Evolutionary conservation across 2,113 vertebrate genomes (phyloP).

Genomic region (Sclerurus mexicanus): DNA sequence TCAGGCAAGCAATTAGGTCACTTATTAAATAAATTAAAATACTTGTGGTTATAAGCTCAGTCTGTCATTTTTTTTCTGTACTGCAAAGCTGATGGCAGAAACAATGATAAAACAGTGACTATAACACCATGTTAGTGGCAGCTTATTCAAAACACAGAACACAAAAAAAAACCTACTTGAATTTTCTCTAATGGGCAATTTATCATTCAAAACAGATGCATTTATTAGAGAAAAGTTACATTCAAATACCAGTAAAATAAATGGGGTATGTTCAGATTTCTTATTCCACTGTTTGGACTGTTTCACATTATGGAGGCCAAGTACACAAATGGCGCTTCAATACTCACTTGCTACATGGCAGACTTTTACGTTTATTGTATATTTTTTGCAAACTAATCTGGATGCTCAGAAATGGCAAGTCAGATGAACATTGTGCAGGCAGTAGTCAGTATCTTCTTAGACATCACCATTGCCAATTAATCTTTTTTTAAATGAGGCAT

Average conservation of each 20-base stretch:
- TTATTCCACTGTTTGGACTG: constrained; percentile 4
- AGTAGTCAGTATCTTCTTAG: constrained; percentile 11
- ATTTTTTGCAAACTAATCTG: constrained; percentile 8
- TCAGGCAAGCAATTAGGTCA: constrained; percentile 66
- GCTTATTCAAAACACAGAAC: constrained; percentile 42
- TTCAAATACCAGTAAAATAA: constrained; percentile 63
- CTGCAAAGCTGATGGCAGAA: not conserved
- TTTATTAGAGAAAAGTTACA: constrained; percentile 61
- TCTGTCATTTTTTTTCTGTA: constrained; percentile 24
- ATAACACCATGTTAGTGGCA: constrained; percentile 19
- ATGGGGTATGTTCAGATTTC: constrained; percentile 40
- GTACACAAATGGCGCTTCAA: constrained; percentile 7
- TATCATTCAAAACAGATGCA: constrained; percentile 61
- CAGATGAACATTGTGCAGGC: constrained; percentile 17
- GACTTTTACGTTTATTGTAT: constrained; percentile 26
- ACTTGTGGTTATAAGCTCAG: constrained; percentile 48
- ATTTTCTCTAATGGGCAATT: constrained; percentile 59
- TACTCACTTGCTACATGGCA: not conserved
- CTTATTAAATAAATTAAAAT: constrained; percentile 73
- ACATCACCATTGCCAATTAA: not conserved
- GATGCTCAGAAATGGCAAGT: constrained; percentile 18
- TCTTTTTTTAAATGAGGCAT: not conserved
- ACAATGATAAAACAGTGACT: constrained; percentile 29
- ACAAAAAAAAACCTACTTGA: not conserved
- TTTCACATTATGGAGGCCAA: constrained; percentile 19